Evolutionary conservation across 2,113 vertebrate species (phyloP).

Genomic region (Apteryx owenii): DNA sequence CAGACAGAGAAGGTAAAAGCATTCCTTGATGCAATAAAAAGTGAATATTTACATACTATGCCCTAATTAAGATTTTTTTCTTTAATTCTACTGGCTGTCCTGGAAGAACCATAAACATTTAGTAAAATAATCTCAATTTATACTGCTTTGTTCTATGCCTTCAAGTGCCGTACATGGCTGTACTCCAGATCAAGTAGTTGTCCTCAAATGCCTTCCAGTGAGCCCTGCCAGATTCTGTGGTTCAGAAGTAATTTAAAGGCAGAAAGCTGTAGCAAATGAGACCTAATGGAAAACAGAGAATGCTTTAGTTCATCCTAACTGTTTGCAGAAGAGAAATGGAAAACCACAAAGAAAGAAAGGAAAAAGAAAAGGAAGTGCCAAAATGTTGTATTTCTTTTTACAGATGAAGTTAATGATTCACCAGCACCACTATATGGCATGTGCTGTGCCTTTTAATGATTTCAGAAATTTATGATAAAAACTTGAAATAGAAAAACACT

Average conservation of each 20-base stretch:
- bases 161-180: constrained; percentile 84
- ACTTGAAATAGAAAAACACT: neutral
- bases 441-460: constrained; percentile 5
- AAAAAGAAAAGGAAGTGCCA: constrained; percentile 45
- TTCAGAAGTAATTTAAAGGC: constrained; percentile 86
- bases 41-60: constrained; percentile 63
- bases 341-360: constrained; percentile 57
- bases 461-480: constrained; percentile 16
- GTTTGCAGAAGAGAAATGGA: constrained; percentile 67
- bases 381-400: constrained; percentile 2
- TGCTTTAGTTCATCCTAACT: constrained; percentile 73
- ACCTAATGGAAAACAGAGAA: constrained; percentile 84
- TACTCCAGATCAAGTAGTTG: constrained; percentile 83
- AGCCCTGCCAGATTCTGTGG: constrained; percentile 81
- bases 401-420: constrained; percentile 29
- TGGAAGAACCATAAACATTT: constrained; percentile 74
- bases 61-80: constrained; percentile 54
- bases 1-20: constrained; percentile 59
- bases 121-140: constrained; percentile 81
- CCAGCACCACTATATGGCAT: neutral
- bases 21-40: constrained; percentile 69
- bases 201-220: constrained; percentile 84
- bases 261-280: constrained; percentile 86
- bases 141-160: constrained; percentile 79
- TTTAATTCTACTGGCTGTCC: constrained; percentile 70